Base-by-base conservation (phyloP, 2,888 invertebrate genomes). In the Folsomia manolachei region DNA sequence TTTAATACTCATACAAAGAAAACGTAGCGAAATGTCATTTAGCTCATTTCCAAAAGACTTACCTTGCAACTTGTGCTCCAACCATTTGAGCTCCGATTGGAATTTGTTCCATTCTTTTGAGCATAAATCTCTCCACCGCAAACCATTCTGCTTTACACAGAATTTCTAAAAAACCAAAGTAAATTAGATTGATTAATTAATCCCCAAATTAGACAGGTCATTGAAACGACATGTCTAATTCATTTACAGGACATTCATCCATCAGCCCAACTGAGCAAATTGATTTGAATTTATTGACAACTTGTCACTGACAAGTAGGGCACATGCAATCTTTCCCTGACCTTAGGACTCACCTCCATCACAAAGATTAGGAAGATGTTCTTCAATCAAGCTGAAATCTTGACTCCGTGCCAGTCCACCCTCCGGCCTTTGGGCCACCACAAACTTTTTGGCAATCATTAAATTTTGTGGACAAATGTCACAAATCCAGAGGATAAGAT, bases 11-110 rank as follows among this genome's bases (percentile, higher is more conserved):
- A n/a, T n/a, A n/a, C n/a, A n/a, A n/a, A n/a, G n/a, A n/a, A n/a
- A n/a, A n/a, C n/a, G n/a, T n/a, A n/a, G n/a, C n/a, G n/a, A n/a
- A 39, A 39, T 39, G 7, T 14, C 39, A 39, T 14, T 39, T 39
- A 39, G 14, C n/a, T n/a, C n/a, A n/a, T n/a, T n/a, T n/a, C n/a
- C n/a, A n/a, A n/a, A n/a, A n/a, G 9, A 14, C 21, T 56, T n/a
- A 67, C 67, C 26, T 67, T 18, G 89, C 90, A 56, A 91, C 87
- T 85, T 91, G 91, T 64, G 87, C 84, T 1, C 90, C 90, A 70
- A 86, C 79, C 81, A 87, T 86, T 56, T 56, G 19, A 56, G 21
- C 21, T 7, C 56, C 56, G 18, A 56, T 56, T 7, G 56, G 56
- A 14, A 56, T 56, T 19, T 56, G 56, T 21, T 56, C 56, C 56